A percentile compares a stretch with the other conserved stretches of the same genome.
Evolutionary conservation across 92 coral and sea anemone species (phyloP).

Genomic region (Muricea muricata): DNA sequence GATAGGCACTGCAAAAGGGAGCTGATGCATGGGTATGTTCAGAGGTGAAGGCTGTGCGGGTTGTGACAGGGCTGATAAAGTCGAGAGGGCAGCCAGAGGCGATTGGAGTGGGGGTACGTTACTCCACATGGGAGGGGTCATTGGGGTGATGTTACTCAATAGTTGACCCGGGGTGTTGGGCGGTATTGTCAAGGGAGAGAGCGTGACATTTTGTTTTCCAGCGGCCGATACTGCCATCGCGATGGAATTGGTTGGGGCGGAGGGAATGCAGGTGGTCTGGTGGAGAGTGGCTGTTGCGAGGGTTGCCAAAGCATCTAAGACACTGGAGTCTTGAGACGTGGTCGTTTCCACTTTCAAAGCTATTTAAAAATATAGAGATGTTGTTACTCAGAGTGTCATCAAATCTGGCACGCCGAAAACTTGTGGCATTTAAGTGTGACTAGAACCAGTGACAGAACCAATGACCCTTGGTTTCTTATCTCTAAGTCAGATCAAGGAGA

Average conservation of each 20-base stretch:
- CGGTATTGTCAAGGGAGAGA: slow-evolving; percentile 94
- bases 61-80: slow-evolving; percentile 84
- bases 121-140: slow-evolving; percentile 82
- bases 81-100: slow-evolving; percentile 94
- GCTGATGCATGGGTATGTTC: slow-evolving; percentile 87
- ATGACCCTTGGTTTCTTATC: too few relatives aligned
- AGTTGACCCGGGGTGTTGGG: slow-evolving; percentile 74
- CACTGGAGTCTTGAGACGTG: slow-evolving; percentile 93
- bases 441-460: too few relatives aligned
- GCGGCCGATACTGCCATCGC: slow-evolving; percentile 85
- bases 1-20: slow-evolving; percentile 86
- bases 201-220: slow-evolving; percentile 70
- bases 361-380: background rate
- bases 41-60: slow-evolving; percentile 96
- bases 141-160: slow-evolving; percentile 77
- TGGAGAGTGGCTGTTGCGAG: slow-evolving; percentile 95
- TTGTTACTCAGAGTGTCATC: background rate
- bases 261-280: slow-evolving; percentile 68
- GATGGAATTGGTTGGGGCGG: slow-evolving; percentile 76
- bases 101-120: slow-evolving; percentile 85
- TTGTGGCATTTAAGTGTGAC: too few relatives aligned
- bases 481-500: too few relatives aligned
- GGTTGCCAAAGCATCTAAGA: slow-evolving; percentile 92
- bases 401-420: too few relatives aligned
- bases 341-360: slow-evolving; percentile 37